Evolutionary conservation across 2,113 vertebrate genomes (phyloP), one percentile per base, ranked within the genome.

Genomic region (Corydoras sp.): DNA sequence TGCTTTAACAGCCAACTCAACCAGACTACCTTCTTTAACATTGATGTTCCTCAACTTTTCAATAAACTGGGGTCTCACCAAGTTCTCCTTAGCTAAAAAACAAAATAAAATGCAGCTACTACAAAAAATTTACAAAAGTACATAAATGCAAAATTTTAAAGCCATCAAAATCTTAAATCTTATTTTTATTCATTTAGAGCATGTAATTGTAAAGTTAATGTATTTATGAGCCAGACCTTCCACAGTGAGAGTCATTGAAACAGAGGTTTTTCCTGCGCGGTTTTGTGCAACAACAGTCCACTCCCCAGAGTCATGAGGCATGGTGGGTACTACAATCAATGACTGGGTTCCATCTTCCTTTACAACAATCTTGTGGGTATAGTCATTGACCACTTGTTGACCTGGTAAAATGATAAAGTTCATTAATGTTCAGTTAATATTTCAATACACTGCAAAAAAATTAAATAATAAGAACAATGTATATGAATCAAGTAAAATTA

Each of bases 261-360:
- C 85, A 8, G 96, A 93, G 5, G 92, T 88, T 79, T 94, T 97
- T 79, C 96, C 96, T 69, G 95, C 96, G 76, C 95, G 88, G 62
- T 98, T 99, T 85, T 99, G 94, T 82, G 96, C 95, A 51, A 99
- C 84, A 11, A 97, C 96, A 0, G 93, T 95, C 97, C 96, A 99
- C 83, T 99, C 97, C 73, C 97, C 97, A 51, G 95, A 94, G 82
- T 99, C 97, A 9, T 89, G 86, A 48, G 97, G 97, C 86, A 89
- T 73, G 54, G 94, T 91, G 15, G 95, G 94, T 65, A 92, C 91
- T 67, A 99, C 92, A 84, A 99, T 98, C 84, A 99, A 53, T 5
- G 97, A 99, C 58, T 98, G 95, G 10, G 94, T 98, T 4, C 97
- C 97, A 32, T 99, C 96, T 88, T 99, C 97, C 83, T 99, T 99